Evolutionary conservation across 2,113 vertebrate genomes (phyloP), one percentile per base, ranked within the genome.

Genomic region (Oriolus oriolus): DNA sequence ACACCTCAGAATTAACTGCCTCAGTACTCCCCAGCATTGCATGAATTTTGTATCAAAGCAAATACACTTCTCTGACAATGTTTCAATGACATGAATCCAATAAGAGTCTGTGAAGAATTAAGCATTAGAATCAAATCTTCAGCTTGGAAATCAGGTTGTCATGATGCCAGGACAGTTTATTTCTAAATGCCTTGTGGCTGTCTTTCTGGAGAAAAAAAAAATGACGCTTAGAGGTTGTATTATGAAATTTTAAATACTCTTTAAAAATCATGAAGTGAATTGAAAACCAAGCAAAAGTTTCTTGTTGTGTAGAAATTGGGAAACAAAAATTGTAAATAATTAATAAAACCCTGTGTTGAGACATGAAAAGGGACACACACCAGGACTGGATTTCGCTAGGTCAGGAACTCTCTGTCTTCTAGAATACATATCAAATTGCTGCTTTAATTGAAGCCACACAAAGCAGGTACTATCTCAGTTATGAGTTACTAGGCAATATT

Each of bases 181-280:
- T 79, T 65, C 60, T 63, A n/a, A 17, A 50, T n/a, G 24, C 2
- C n/a, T 66, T 16, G 16, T 26, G 39, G 7, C 60, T 0, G 0
- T 45, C 13, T 53, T 50, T 65, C 31, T 57, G 57, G 52, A 50
- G 23, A 28, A 56, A 52, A 45, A 56, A 42, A 45, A 8, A 71
- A 28, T 3, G 31, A 16, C 0, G 0, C 13, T 83, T 87, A 28
- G 3, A 66, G 16, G 20, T 10, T 14, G 3, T 19, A 44, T 60
- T 44, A 71, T 35, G 16, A 24, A 60, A 41, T 22, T 47, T 81
- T 84, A 20, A 57, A 39, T 18, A 35, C 69, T 52, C 9, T 78
- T 90, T 20, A 37, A 83, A 78, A 87, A 84, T 26, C 12, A 30
- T 30, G 10, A 74, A 21, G 13, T 37, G 22, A 73, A 41, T 14